Base-by-base conservation (phyloP, 1,140 invertebrate species). In the Venustaconcha ellipsiformis region DNA sequence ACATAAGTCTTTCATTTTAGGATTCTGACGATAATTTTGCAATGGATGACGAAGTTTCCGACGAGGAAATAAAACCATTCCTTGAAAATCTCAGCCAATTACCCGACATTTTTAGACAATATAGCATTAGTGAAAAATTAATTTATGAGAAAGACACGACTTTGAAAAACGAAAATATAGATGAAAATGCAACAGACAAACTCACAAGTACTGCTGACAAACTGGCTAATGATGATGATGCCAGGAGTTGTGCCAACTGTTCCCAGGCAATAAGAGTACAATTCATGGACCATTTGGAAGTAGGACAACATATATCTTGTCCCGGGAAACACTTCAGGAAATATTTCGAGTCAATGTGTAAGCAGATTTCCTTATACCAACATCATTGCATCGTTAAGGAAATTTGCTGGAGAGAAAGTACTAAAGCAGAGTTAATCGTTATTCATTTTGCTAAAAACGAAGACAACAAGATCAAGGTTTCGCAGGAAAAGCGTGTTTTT, bases 241-340 rank as follows among this genome's bases (percentile, higher is more conserved):
- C 23, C 26, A 74, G 64, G n/a, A 69, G 72, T 48, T 76, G 74
- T 57, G 68, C 20, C 17, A 70, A n/a, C 48, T 75, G 73, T 63
- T 30, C 67, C 8, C 58, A 70, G n/a, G 17, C 23, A 30, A 60
- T 12, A 14, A 63, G 74, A 56, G 56, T 68, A 12, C 57, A 66
- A 62, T 20, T 55, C 20, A 64, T 65, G 3, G 37, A 14, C 23
- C 14, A 14, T 20, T 70, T 75, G 30, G 20, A 37, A 56, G 65
- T 20, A 70, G 73, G 73, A 5, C 73, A 75, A 56, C 73, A 75
- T 37, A 75, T 75, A 64, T 62, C 67, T 30, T 63, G 69, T 26
- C 73, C 73, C 1, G 73, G 73, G n/a, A 14, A 62, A 37, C 11
- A 23, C 14, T n/a, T n/a, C 5, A 8, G 17, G 8, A 58, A 26